Base-by-base conservation (phyloP, 2,113 vertebrate species). In the Pseudopodoces humilis region DNA sequence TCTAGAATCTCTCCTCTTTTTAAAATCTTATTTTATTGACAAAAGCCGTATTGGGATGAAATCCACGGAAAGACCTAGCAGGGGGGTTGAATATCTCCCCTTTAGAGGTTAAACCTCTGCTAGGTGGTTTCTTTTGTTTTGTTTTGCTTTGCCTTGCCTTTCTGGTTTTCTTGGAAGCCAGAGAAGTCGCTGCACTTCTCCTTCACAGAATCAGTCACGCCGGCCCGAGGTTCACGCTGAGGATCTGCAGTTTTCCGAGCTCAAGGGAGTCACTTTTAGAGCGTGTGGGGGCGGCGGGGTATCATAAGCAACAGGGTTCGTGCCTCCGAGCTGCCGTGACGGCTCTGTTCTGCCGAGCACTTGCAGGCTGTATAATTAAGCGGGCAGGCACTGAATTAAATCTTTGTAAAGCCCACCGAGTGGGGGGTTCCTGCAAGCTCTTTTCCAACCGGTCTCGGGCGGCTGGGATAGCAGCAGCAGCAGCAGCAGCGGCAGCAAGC, bases 361-460 rank as follows among this genome's bases (percentile, higher is more conserved):
- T 94, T n/a, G 86, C 91, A 82, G 95, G 97, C 97, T 92, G 94
- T 92, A 30, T 90, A 88, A 96, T 98, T 97, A 96, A 92, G 96
- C 88, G 49, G 89, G 67, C 31, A 55, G 92, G 94, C 94, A 15
- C 83, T 79, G 87, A 86, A 83, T 93, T 95, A 67, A 89, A 86
- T 81, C 96, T 92, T 88, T 90, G 89, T 79, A 10, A 88, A 96
- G 90, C 86, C 94, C 85, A 56, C 94, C 11, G 86, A 79, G 89
- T 1, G 75, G 71, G 94, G 94, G 58, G 75, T 53, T 93, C 88
- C 85, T 58, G 79, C 81, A 2, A 74, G 53, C 87, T 88, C 64
- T 37, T 70, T 85, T 37, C 49, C 84, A 94, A 16, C 94, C 88
- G 88, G 90, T 87, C 95, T 82, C 31, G 14, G 95, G 96, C 96